Conservation (phyloP, 2,888 invertebrate species). For the Drosophila kanekoi region DNA sequence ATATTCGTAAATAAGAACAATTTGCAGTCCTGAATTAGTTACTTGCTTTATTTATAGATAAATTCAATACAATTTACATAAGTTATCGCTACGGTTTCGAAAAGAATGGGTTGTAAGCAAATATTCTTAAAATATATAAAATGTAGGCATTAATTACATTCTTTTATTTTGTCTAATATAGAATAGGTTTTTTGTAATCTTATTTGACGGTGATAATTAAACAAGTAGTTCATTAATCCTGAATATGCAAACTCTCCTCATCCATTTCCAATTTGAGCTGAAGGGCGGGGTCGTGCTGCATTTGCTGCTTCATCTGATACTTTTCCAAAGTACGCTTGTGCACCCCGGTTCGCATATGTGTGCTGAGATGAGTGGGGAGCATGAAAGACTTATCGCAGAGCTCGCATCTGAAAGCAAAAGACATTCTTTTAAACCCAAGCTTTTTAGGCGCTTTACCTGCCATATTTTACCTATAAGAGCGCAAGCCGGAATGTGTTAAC, state of each 20-base stretch:
- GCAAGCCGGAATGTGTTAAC: constrained; percentile 73
- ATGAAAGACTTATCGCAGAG: constrained; percentile 74
- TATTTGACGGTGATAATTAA: constrained; percentile 25
- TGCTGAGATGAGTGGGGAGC: constrained; percentile 73
- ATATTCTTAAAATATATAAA: constrained; percentile 5
- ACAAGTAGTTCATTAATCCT: constrained; percentile 44
- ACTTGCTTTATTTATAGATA: background rate
- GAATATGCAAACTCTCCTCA: constrained; percentile 68
- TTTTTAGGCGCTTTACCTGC: rapidly evolving
- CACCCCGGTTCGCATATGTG: constrained; percentile 72
- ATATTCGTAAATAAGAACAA: no score
- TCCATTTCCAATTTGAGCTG: constrained; percentile 71
- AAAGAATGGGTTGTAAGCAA: background rate
- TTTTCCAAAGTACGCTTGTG: constrained; percentile 74
- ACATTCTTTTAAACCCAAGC: background rate
- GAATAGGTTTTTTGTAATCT: constrained; percentile 28
- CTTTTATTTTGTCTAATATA: constrained; percentile 36
- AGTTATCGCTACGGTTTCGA: background rate
- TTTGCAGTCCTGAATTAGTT: background rate
- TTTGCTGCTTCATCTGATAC: constrained; percentile 62
- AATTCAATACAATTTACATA: constrained; percentile 1
- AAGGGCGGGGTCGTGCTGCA: constrained; percentile 58
- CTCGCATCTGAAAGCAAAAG: constrained; percentile 54
- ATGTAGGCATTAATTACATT: constrained; percentile 21
- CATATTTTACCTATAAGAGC: constrained; percentile 64